Conservation (phyloP, 2,888 invertebrate species). For the Saturnia pavonia region DNA sequence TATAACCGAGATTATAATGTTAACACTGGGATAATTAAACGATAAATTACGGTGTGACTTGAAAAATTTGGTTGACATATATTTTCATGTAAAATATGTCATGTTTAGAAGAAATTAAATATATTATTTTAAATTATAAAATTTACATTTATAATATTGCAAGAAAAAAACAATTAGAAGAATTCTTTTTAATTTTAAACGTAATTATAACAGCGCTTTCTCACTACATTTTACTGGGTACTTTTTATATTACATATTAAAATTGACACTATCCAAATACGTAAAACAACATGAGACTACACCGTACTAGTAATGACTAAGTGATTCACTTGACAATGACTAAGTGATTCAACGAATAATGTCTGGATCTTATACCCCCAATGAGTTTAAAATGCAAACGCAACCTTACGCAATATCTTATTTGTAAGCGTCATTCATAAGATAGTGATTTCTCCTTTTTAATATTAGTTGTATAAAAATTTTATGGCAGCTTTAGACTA, state of each 20-base stretch:
- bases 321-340: constrained; percentile 4
- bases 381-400: not conserved
- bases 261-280: not conserved
- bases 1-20: constrained; percentile 13
- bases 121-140: not conserved
- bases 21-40: constrained; percentile 7
- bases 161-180: not conserved
- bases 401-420: constrained; percentile 8
- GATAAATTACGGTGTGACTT: not conserved
- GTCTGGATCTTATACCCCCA: not conserved
- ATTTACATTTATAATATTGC: not conserved
- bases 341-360: not conserved
- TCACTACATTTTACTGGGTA: not conserved
- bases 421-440: not conserved
- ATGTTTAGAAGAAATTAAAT: not conserved
- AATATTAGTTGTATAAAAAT: not conserved
- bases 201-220: not conserved
- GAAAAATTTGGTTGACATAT: constrained; percentile 13
- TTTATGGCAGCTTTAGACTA: no score
- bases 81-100: not conserved
- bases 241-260: not conserved
- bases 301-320: not conserved
- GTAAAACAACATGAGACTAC: not conserved
- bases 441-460: not conserved
- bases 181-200: not conserved